A percentile compares a stretch with the other conserved stretches of the same genome.
These are phyloP conservation scores for Pseudorhombus dupliciocellatus DNA, from an alignment of 2,113 vertebrate species.

Conservation along the genomic window DNA sequence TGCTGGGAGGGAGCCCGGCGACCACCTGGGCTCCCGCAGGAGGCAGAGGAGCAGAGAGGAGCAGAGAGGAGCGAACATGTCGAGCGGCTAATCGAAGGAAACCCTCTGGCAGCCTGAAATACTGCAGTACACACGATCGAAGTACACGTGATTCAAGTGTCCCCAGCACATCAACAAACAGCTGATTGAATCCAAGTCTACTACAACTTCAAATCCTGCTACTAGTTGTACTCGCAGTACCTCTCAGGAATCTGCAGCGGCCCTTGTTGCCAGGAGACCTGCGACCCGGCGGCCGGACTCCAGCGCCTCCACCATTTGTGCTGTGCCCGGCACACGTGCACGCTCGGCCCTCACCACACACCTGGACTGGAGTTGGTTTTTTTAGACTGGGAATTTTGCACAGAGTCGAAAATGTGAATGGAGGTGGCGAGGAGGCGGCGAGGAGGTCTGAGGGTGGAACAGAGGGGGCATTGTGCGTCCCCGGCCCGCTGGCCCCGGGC, in stretches of 20 bases:
- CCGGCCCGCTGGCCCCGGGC: conserved; percentile 60
- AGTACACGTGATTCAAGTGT: too few species aligned
- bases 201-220: too few species aligned
- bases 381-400: not conserved
- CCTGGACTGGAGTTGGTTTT: too few species aligned
- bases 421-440: conserved; percentile 34
- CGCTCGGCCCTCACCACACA: not conserved
- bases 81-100: too few species aligned
- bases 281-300: conserved; percentile 20
- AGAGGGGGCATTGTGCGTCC: conserved; percentile 67
- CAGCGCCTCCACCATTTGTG: conserved; percentile 14
- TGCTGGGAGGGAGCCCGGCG: conserved; percentile 17
- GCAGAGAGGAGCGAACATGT: conserved; percentile 35
- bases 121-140: too few species aligned
- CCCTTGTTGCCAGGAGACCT: conserved; percentile 54
- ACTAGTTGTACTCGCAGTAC: too few species aligned
- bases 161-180: too few species aligned
- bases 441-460: conserved; percentile 62
- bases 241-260: not conserved
- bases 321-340: not conserved
- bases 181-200: too few species aligned
- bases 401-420: conserved; percentile 45
- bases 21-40: conserved; percentile 39
- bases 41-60: conserved; percentile 26
- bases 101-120: too few species aligned